Conservation (phyloP, 2,113 vertebrate genomes). For the Amblyopsis rosae region DNA sequence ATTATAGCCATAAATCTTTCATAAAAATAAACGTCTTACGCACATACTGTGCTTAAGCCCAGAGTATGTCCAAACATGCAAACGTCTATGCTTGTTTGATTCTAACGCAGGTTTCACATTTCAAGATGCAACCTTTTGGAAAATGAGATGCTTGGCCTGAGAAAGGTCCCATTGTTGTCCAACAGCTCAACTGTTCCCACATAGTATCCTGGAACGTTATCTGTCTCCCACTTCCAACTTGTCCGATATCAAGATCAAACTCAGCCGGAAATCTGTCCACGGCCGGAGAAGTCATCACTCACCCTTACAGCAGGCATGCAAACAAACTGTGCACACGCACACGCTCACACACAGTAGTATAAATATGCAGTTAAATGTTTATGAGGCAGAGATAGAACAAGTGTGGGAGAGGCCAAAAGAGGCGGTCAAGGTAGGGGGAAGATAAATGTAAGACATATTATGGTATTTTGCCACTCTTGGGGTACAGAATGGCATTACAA, state of each 20-base stretch:
- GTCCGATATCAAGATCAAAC: constrained; percentile 73
- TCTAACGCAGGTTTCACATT: too few species aligned
- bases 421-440: too few species aligned
- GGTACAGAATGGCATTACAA: too few species aligned
- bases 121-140: too few species aligned
- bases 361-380: neutral
- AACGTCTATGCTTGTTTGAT: too few species aligned
- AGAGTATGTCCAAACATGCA: neutral
- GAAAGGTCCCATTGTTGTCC: constrained; percentile 55
- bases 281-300: constrained; percentile 70
- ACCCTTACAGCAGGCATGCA: constrained; percentile 46
- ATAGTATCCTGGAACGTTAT: constrained; percentile 72
- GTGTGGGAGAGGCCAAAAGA: neutral
- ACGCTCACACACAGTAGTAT: neutral
- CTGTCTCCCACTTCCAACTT: constrained; percentile 63
- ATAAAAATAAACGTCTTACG: neutral
- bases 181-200: constrained; percentile 62
- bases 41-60: neutral
- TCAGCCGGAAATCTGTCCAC: constrained; percentile 63
- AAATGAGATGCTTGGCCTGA: constrained; percentile 31
- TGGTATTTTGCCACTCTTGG: too few species aligned
- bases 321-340: constrained; percentile 1
- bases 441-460: too few species aligned
- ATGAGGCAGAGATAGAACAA: neutral
- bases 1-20: neutral